Base-by-base conservation (phyloP, 2,113 vertebrate species). In the Sakesphorus luctuosus region DNA sequence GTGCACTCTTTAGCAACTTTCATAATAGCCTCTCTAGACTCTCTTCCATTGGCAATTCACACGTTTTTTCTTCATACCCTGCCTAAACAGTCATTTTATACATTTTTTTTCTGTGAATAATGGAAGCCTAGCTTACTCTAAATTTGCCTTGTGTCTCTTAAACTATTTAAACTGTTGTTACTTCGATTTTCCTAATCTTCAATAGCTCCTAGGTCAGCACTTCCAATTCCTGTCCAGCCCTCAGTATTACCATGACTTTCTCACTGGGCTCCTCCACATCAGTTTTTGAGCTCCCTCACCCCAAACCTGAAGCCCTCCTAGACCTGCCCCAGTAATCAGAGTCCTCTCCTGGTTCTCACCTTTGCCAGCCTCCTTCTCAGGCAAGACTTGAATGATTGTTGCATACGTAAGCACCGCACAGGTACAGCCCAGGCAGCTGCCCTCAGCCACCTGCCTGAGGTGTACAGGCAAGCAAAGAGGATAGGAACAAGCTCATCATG, bases 401-500 rank as follows among this genome's bases (percentile, higher is more conserved):
- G 3, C 2, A 5, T n/a, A 28, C 36, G 28, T 62, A 61, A 73
- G 43, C 31, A 53, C 13, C 33, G 17, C 31, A 13, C 0, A 2
- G 17, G 7, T 35, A 35, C 13, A 28, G 47, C 29, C 24, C 1
- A 3, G 28, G 44, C 40, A 36, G 55, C 35, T 56, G 35, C 50
- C 44, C 74, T 61, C 9, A 10, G 87, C 56, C 71, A 62, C 56
- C 23, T n/a, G 11, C n/a, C 38, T 18, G 19, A 62, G 50, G 55
- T 24, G 13, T 3, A 3, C 3, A 49, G 26, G 29, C 25, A 67
- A 72, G 28, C 8, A 46, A 50, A 71, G 71, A 72, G 24, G 17
- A 36, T 3, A 46, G 38, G 19, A 61, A 67, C 33, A 47, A 1
- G 0, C n/a, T 89, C 19, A 29, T 25, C 0, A 0, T 24, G 25